Evolutionary conservation across 1,140 invertebrate species (phyloP).

Genomic region (Rhagoletis pomonella): DNA sequence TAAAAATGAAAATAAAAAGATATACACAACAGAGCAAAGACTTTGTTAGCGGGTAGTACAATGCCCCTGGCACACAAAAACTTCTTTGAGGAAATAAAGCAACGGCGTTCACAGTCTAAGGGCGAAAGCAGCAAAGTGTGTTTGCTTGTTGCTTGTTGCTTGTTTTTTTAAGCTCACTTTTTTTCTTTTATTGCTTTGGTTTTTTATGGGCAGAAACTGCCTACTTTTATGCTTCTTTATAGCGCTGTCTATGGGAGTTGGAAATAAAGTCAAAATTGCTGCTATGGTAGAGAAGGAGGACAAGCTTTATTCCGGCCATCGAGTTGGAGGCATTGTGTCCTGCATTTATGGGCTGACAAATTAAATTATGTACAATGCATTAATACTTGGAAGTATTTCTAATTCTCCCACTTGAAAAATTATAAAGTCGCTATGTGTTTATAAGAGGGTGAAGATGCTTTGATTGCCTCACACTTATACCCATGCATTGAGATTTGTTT

Average conservation of each 20-base stretch:
- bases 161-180: background rate
- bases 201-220: background rate
- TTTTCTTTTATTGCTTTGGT: background rate
- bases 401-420: too few species aligned
- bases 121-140: background rate
- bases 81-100: background rate
- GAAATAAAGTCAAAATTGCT: conserved; percentile 31
- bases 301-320: background rate
- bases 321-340: background rate
- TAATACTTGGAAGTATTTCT: conserved; percentile 35
- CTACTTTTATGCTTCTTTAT: background rate
- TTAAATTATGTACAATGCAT: conserved; percentile 53
- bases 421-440: background rate
- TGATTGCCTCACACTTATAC: too few species aligned
- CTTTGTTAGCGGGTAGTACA: background rate
- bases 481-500: too few species aligned
- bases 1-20: background rate
- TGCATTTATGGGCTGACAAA: conserved; percentile 34
- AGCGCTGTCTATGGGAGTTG: too few species aligned
- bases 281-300: background rate
- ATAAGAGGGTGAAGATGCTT: background rate
- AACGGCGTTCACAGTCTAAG: background rate
- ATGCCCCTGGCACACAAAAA: background rate
- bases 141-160: background rate
- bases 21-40: background rate